phyloP scores from a whole-genome alignment of 2,113 vertebrate genomes.

The Fregata magnificens region DNA sequence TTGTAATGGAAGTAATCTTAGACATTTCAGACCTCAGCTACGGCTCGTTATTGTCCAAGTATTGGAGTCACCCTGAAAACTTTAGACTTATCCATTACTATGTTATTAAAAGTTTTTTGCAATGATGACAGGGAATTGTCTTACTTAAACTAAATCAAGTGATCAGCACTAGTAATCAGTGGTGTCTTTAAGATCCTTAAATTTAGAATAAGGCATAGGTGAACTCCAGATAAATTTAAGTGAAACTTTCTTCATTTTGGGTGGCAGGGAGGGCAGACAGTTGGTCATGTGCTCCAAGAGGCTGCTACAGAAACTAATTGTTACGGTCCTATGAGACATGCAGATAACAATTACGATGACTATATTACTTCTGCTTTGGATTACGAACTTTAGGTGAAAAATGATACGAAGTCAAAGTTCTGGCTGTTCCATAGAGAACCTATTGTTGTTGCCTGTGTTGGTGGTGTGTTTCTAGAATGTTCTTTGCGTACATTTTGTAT shows the following conservation, averaged over 20 bases:
- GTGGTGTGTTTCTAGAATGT: slow-evolving; percentile 8
- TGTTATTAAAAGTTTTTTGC: not conserved
- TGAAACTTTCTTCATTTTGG: not conserved
- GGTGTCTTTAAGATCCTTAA: not conserved
- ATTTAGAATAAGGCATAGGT: not conserved
- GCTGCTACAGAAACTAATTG: not conserved
- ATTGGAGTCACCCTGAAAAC: not conserved
- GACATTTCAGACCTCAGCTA: not conserved
- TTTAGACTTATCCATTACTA: not conserved
- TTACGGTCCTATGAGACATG: not conserved
- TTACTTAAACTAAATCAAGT: not conserved
- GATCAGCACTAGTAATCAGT: not conserved
- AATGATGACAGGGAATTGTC: not conserved
- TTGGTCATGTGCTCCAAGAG: not conserved
- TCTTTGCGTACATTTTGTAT: not conserved
- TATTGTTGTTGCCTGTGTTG: not conserved
- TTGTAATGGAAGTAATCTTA: not conserved
- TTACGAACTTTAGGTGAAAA: not conserved
- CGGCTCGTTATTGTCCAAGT: not conserved
- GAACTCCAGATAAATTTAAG: not conserved
- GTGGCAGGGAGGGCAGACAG: not conserved
- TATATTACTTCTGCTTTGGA: not conserved
- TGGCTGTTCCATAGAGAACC: slow-evolving; percentile 56
- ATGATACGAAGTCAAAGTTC: not conserved
- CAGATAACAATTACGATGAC: not conserved